phyloP scores from a whole-genome alignment of 2,113 vertebrate species.

The Vicugna pacos region DNA sequence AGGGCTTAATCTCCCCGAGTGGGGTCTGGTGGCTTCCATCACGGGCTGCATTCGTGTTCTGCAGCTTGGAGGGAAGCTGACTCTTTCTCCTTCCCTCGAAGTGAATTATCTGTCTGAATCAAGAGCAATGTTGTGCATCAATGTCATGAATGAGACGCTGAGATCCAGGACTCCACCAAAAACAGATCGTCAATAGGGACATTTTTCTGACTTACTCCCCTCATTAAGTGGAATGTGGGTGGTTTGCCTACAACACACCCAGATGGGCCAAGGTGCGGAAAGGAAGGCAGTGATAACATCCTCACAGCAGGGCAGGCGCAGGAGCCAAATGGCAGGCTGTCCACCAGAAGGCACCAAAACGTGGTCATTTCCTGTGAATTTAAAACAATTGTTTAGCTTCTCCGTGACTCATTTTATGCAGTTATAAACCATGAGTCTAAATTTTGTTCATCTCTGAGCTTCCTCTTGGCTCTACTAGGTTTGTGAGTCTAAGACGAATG shows the following conservation, averaged over 20 bases:
- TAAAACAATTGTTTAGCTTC: neutral
- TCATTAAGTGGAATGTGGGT: neutral
- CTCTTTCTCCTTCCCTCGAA: neutral
- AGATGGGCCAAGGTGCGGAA: neutral
- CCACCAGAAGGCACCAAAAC: neutral
- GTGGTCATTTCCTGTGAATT: neutral
- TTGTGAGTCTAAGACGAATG: neutral
- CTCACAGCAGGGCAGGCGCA: accelerated
- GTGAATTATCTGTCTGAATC: neutral
- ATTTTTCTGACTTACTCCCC: neutral
- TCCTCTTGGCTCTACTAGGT: accelerated
- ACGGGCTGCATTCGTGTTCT: neutral
- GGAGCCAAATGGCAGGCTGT: neutral
- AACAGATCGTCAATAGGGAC: no score
- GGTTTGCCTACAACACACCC: no score
- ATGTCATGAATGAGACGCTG: neutral
- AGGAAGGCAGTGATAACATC: neutral
- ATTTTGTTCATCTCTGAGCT: accelerated
- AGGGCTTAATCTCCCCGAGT: neutral
- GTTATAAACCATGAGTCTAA: no score
- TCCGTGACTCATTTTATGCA: neutral
- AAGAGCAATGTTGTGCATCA: neutral
- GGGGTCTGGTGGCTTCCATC: neutral
- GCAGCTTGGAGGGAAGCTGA: neutral
- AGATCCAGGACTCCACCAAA: neutral